phyloP scores from a whole-genome alignment of 2,113 vertebrate species.

The Bujurquina vittata region DNA sequence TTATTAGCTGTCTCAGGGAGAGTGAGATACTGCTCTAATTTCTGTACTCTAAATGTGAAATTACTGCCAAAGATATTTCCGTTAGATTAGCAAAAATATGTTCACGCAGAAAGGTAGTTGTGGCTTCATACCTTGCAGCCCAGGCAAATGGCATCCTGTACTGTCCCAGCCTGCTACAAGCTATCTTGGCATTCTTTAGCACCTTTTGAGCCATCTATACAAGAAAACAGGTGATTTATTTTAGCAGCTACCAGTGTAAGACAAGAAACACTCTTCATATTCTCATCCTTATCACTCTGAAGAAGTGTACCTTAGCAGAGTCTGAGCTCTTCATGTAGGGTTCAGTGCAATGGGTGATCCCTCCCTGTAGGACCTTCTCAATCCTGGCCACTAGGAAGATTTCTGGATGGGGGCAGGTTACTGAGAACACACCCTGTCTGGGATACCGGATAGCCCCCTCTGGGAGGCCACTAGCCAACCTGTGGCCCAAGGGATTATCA shows the following conservation, averaged over 20 bases:
- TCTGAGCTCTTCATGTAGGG: constrained; percentile 98
- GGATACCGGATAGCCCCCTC: constrained; percentile 87
- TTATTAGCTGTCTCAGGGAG: too few species aligned
- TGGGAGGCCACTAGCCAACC: constrained; percentile 75
- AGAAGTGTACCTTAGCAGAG: constrained; percentile 87
- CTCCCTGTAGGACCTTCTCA: constrained; percentile 95
- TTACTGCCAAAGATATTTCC: too few species aligned
- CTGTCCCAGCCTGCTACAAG: constrained; percentile 93
- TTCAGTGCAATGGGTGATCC: constrained; percentile 96
- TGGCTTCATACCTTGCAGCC: constrained; percentile 87
- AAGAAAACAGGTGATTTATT: neutral
- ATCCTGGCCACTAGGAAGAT: constrained; percentile 96
- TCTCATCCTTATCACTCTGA: neutral
- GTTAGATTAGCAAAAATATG: too few species aligned
- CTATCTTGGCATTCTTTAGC: constrained; percentile 94
- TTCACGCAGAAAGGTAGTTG: neutral
- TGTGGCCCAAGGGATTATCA: constrained; percentile 63
- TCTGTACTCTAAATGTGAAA: too few species aligned
- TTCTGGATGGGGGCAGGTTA: constrained; percentile 94
- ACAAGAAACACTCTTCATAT: neutral
- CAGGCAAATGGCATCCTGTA: constrained; percentile 98
- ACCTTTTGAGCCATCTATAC: constrained; percentile 92
- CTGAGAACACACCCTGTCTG: constrained; percentile 94
- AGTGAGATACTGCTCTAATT: too few species aligned
- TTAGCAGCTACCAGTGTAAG: neutral